Conservation (phyloP, 2,888 invertebrate species). For the Drosophila demipolita region DNA sequence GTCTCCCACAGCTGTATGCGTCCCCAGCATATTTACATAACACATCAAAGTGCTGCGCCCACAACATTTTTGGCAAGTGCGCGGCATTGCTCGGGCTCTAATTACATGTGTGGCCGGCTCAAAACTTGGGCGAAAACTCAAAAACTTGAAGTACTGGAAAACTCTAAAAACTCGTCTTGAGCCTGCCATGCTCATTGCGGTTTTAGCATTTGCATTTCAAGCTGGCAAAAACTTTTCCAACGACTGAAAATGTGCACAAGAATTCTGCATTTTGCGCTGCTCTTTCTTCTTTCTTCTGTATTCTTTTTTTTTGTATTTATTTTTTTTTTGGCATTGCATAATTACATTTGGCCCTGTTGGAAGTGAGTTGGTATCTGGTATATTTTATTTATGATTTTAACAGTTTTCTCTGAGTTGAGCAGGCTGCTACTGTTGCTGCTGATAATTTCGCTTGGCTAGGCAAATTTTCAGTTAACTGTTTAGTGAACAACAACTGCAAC, state of each 20-base stretch:
- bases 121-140: slow-evolving; percentile 23
- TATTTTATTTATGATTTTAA: slow-evolving; percentile 75
- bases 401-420: slow-evolving; percentile 26
- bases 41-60: slow-evolving; percentile 72
- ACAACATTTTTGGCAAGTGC: slow-evolving; percentile 74
- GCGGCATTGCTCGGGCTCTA: slow-evolving; percentile 72
- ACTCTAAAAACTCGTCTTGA: slow-evolving; percentile 59
- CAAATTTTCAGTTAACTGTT: slow-evolving; percentile 72
- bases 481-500: slow-evolving; percentile 71
- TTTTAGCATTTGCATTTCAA: slow-evolving; percentile 73
- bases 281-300: slow-evolving; percentile 1
- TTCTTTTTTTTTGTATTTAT: neutral
- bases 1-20: slow-evolving; percentile 13
- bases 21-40: slow-evolving; percentile 10
- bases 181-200: slow-evolving; percentile 69
- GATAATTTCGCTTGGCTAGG: slow-evolving; percentile 63
- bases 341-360: slow-evolving; percentile 60
- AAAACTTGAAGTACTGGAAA: neutral
- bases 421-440: slow-evolving; percentile 23
- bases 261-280: slow-evolving; percentile 4
- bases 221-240: slow-evolving; percentile 59
- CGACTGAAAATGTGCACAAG: slow-evolving; percentile 60
- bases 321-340: slow-evolving; percentile 26
- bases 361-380: slow-evolving; percentile 30
- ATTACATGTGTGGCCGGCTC: slow-evolving; percentile 70